phyloP scores from a whole-genome alignment of 1,140 invertebrate genomes.

The Pristionchus pacificus region DNA sequence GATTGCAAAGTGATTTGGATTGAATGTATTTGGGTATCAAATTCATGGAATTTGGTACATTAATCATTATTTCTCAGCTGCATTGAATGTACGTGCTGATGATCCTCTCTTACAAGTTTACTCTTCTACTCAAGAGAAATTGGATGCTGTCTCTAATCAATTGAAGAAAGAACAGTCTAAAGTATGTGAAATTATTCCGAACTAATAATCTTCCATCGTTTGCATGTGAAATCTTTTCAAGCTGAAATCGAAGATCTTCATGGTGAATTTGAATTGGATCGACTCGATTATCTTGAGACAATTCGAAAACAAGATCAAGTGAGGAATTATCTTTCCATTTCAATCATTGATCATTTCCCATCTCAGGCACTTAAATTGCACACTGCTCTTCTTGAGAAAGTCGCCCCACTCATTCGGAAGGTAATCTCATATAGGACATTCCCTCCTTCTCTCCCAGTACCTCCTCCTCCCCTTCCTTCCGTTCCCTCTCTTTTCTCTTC shows the following conservation, averaged over 20 bases:
- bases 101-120: conserved; percentile 69
- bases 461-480: background rate
- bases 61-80: conserved; percentile 55
- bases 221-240: conserved; percentile 66
- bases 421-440: background rate
- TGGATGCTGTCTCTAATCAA: conserved; percentile 70
- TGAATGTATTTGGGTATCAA: too few species aligned
- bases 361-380: background rate
- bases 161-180: conserved; percentile 70
- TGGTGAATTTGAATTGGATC: conserved; percentile 76
- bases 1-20: too few species aligned
- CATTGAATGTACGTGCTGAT: conserved; percentile 71
- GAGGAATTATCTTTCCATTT: background rate
- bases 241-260: conserved; percentile 75
- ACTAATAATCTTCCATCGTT: background rate
- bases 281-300: conserved; percentile 78
- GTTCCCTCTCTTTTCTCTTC: background rate
- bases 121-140: conserved; percentile 73
- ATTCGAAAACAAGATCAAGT: conserved; percentile 71
- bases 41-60: too few species aligned
- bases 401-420: background rate
- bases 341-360: background rate
- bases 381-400: background rate
- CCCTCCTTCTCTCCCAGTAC: background rate
- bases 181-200: conserved; percentile 57